phyloP scores from a whole-genome alignment of 2,797 vertebrate species.

The Lithobates pipiens region DNA sequence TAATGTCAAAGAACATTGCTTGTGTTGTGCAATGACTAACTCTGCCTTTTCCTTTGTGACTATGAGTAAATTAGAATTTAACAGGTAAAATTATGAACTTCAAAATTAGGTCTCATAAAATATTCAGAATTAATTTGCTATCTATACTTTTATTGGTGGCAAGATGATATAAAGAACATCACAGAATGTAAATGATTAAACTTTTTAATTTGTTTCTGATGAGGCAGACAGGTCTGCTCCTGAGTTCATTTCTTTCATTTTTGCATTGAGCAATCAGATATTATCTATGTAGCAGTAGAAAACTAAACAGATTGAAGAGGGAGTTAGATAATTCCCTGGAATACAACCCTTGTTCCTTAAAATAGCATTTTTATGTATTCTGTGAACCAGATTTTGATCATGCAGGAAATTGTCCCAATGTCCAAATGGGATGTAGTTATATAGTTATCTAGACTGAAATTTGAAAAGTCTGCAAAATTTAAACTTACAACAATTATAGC shows the following conservation, averaged over 20 bases:
- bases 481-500: too few species aligned
- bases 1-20: constrained; percentile 40
- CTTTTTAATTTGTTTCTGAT: constrained; percentile 43
- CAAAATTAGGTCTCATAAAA: constrained; percentile 55
- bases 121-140: constrained; percentile 55
- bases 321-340: constrained; percentile 44
- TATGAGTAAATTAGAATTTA: constrained; percentile 37
- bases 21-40: constrained; percentile 5
- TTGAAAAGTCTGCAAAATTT: too few species aligned
- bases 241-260: constrained; percentile 16
- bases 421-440: background rate
- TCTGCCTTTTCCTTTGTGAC: constrained; percentile 26
- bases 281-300: constrained; percentile 12
- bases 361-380: constrained; percentile 18
- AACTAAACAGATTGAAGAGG: constrained; percentile 46
- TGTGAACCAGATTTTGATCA: background rate
- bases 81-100: constrained; percentile 41
- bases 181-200: constrained; percentile 22
- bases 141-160: constrained; percentile 8
- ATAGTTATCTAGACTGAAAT: too few species aligned
- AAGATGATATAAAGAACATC: constrained; percentile 20
- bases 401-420: constrained; percentile 22
- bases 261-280: constrained; percentile 17
- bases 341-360: constrained; percentile 13
- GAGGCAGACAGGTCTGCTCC: constrained; percentile 8